Base-by-base conservation (phyloP, 2,888 invertebrate species). In the Cheilosia vulpina region DNA sequence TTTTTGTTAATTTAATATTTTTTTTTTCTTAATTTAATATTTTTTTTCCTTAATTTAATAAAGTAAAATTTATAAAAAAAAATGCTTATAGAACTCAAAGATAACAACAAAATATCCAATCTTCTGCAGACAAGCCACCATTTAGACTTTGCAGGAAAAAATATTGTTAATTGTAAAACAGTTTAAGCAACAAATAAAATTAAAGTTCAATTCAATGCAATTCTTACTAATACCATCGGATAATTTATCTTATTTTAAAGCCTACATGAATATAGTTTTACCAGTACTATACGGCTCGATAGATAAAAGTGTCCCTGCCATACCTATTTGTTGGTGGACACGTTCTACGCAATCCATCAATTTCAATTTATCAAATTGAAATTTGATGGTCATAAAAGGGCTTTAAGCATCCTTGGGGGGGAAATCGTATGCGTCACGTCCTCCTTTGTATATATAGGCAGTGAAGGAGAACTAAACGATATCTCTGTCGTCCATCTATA, bases 291-390 rank as follows among this genome's bases (percentile, higher is more conserved):
- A 15, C 21, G 34, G 21, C 34, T 34, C 4, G 50, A 1, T 9
- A 2, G 9, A 9, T 31, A 31, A 9, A 9, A 31, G 31, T 31
- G 24, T 13, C n/a, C 45, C 31, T 19, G 6, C 0, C 9, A 1
- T 31, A 31, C 31, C 1, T 31, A 34, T 21, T 27, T 17, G 34
- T 5, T 69, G 47, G 24, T 38, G 52, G 41, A 17, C 62, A 71
- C 58, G 41, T 52, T 38, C 31, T 52, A 62, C 52, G 72, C 62
- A 62, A 52, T 72, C 60, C 73, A 75, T 75, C 73, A 75, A 75
- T 75, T 65, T 57, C 65, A 75, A 75, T 75, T 65, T 65, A 65
- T 47, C 57, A 63, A 65, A 65, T 75, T 47, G 57, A 63, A 63
- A 57, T 57, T 65, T 75, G 63, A 75, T 75, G 65, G 63, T 27